A percentile compares a stretch with the other conserved stretches of the same genome.
Conservation (phyloP, 2,113 vertebrate species). For the Orientallactaga bullata region DNA sequence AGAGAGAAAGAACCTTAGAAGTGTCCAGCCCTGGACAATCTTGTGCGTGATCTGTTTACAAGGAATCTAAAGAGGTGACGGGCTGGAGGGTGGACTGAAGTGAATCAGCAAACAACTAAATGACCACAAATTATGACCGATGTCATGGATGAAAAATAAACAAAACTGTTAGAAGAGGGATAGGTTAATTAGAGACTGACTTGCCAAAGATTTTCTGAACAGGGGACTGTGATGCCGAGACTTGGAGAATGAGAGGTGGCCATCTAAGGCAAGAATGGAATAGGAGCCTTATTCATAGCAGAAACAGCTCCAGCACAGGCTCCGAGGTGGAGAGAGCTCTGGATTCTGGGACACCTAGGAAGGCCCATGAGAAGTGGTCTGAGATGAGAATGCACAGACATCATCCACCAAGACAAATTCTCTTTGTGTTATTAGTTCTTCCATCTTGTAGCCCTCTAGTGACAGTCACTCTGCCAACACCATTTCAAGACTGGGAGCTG, state of each 20-base stretch:
- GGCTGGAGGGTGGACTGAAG: not conserved
- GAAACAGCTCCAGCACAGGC: too few relatives aligned
- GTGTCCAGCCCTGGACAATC: too few relatives aligned
- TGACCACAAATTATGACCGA: not conserved
- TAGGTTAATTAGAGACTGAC: not conserved
- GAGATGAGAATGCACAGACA: fast-evolving
- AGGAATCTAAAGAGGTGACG: not conserved
- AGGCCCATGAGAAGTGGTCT: not conserved
- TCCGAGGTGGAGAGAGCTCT: fast-evolving
- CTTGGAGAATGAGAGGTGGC: not conserved
- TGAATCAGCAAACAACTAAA: not conserved
- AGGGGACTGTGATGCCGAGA: not conserved
- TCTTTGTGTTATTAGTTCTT: not conserved
- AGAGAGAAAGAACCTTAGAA: too few relatives aligned
- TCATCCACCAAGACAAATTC: not conserved
- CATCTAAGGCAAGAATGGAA: not conserved
- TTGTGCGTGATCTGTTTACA: not conserved
- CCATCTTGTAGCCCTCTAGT: not conserved
- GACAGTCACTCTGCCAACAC: not conserved
- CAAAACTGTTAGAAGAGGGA: not conserved
- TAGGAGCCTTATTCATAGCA: too few relatives aligned
- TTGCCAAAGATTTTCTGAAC: not conserved
- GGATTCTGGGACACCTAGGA: not conserved
- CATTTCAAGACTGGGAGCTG: not conserved
- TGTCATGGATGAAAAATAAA: not conserved